phyloP scores from a whole-genome alignment of 2,113 vertebrate genomes.

The Panthera uncia region DNA sequence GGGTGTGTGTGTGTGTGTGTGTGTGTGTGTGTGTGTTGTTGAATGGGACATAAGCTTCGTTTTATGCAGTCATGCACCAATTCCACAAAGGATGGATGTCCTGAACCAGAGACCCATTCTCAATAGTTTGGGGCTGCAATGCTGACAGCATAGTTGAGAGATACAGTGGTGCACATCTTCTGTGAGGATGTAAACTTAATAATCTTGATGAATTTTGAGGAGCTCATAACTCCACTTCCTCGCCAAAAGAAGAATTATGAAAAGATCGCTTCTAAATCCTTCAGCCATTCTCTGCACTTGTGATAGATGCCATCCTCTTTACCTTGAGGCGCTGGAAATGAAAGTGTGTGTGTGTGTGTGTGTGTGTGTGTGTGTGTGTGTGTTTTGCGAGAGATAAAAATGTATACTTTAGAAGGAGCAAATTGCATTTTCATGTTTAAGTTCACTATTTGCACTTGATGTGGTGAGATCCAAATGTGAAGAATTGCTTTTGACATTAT shows the following conservation, averaged over 20 bases:
- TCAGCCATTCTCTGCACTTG: constrained; percentile 73
- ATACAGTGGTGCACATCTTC: constrained; percentile 55
- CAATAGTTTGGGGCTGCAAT: constrained; percentile 58
- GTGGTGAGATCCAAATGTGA: constrained; percentile 79
- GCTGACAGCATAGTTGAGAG: constrained; percentile 58
- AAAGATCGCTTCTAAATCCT: constrained; percentile 84
- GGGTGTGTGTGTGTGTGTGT: not conserved
- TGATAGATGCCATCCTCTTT: constrained; percentile 82
- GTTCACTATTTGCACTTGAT: constrained; percentile 81
- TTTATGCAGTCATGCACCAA: constrained; percentile 68
- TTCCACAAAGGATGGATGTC: constrained; percentile 68
- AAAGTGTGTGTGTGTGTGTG: not conserved
- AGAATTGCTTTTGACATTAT: constrained; percentile 81
- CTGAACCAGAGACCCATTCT: constrained; percentile 71
- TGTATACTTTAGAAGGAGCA: constrained; percentile 79
- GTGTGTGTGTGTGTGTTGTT: not conserved
- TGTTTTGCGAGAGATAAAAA: constrained; percentile 80
- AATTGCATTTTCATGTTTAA: constrained; percentile 84
- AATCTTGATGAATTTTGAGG: constrained; percentile 85
- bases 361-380: too few species aligned
- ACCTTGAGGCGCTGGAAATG: constrained; percentile 79
- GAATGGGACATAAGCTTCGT: constrained; percentile 60
- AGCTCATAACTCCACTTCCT: constrained; percentile 75
- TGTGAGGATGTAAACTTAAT: constrained; percentile 82
- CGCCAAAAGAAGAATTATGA: constrained; percentile 81